These are phyloP conservation scores for Hippocampus kuda DNA, from an alignment of 2,797 vertebrate genomes.

Conservation along the genomic window DNA sequence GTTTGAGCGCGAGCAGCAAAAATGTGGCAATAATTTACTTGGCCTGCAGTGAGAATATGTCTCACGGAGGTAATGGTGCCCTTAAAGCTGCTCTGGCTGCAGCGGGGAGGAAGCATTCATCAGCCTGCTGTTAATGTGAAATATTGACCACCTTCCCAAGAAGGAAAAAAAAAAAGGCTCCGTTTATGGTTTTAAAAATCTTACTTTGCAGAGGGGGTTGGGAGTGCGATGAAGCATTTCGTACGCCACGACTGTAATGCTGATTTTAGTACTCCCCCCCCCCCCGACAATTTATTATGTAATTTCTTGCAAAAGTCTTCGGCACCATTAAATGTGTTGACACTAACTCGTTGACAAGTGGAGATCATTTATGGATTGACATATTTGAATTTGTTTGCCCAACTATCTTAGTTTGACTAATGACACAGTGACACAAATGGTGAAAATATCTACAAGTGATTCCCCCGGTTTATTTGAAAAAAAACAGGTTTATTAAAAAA, in stretches of 20 bases:
- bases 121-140: constrained; percentile 4
- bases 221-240: not conserved
- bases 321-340: too few species aligned
- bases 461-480: not conserved
- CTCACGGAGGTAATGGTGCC: constrained; percentile 12
- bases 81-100: constrained; percentile 11
- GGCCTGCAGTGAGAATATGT: constrained; percentile 20
- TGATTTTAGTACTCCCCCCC: not conserved
- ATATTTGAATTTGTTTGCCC: too few species aligned
- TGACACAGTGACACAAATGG: too few species aligned
- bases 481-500: too few species aligned
- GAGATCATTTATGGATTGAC: too few species aligned
- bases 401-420: too few species aligned
- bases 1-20: constrained; percentile 31
- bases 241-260: not conserved
- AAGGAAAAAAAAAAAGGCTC: not conserved
- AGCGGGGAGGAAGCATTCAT: constrained; percentile 10
- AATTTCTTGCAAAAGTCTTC: too few species aligned
- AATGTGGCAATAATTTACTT: constrained; percentile 36
- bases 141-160: not conserved
- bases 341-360: too few species aligned
- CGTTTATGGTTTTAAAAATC: not conserved
- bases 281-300: not conserved
- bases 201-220: not conserved
- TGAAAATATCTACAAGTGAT: too few species aligned